Percentiles rank a stretch among this genome's conserved stretches.
These are phyloP conservation scores for Ascaphus truei DNA, from an alignment of 2,113 vertebrate genomes.

Conservation along the genomic window DNA sequence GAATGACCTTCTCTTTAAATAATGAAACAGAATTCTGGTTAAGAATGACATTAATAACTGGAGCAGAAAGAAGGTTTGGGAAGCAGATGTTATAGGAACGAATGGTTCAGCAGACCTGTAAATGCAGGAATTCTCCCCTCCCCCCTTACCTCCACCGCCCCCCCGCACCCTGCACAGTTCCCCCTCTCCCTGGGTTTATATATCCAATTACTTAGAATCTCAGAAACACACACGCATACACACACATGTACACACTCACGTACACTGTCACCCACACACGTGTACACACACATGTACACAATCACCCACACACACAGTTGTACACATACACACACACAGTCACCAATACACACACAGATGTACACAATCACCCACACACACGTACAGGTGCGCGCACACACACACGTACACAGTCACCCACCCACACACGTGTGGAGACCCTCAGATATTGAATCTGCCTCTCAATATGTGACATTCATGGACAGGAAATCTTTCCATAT, in stretches of 20 bases:
- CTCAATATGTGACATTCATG: no score
- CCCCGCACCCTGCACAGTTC: not conserved
- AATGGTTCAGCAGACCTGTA: constrained; percentile 21
- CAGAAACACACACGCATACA: not conserved
- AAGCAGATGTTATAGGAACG: constrained; percentile 26
- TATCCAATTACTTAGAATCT: not conserved
- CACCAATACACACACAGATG: no score
- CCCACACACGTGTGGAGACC: no score
- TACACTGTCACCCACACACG: not conserved
- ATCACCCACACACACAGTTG: no score
- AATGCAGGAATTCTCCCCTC: not conserved
- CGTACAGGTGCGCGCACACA: no score
- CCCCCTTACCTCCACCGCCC: not conserved
- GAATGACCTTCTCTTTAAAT: constrained; percentile 14
- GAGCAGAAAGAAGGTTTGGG: constrained; percentile 27
- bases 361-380: no score
- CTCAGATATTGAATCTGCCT: no score
- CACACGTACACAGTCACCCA: no score
- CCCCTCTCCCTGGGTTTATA: not conserved
- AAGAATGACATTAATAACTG: constrained; percentile 27
- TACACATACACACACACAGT: no score
- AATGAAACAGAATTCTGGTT: constrained; percentile 15
- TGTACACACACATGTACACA: no score
- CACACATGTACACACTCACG: not conserved
- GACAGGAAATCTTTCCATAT: not conserved